Percentiles rank a stretch among this genome's conserved stretches.
Conservation (phyloP, 2,797 vertebrate species). For the Buceros bicornis region DNA sequence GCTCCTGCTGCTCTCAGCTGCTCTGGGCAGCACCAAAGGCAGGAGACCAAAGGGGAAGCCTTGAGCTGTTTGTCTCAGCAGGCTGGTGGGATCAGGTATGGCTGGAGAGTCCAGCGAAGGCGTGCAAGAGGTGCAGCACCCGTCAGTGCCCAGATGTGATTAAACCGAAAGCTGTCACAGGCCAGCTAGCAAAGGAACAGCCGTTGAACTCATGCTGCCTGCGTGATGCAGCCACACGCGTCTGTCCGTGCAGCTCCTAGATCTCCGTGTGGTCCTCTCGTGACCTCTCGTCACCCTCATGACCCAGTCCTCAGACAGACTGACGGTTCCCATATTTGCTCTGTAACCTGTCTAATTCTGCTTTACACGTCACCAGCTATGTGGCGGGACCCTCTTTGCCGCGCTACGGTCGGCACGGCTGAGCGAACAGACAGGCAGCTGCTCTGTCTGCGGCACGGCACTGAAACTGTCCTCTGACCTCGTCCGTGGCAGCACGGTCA, state of each 20-base stretch:
- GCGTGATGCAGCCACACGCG: fast-evolving
- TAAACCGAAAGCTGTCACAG: fast-evolving
- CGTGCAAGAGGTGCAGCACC: fast-evolving
- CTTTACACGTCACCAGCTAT: neutral
- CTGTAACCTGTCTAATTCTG: neutral
- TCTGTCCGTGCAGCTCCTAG: neutral
- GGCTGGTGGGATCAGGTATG: neutral
- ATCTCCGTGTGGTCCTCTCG: neutral
- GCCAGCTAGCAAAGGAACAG: neutral
- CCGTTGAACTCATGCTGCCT: fast-evolving
- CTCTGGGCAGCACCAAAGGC: neutral
- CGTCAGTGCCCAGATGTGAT: neutral
- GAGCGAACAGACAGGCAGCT: neutral
- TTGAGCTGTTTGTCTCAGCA: neutral
- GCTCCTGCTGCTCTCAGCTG: neutral
- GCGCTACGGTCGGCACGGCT: fast-evolving
- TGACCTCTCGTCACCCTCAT: neutral
- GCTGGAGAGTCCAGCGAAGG: neutral
- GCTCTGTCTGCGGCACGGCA: fast-evolving
- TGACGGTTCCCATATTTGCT: neutral
- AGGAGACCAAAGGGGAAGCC: neutral
- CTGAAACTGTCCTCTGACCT: neutral
- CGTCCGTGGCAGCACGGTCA: fast-evolving
- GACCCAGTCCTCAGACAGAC: neutral
- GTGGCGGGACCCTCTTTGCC: neutral